Evolutionary conservation across 2,797 vertebrate species (phyloP).

Genomic region (Acridotheres tristis): DNA sequence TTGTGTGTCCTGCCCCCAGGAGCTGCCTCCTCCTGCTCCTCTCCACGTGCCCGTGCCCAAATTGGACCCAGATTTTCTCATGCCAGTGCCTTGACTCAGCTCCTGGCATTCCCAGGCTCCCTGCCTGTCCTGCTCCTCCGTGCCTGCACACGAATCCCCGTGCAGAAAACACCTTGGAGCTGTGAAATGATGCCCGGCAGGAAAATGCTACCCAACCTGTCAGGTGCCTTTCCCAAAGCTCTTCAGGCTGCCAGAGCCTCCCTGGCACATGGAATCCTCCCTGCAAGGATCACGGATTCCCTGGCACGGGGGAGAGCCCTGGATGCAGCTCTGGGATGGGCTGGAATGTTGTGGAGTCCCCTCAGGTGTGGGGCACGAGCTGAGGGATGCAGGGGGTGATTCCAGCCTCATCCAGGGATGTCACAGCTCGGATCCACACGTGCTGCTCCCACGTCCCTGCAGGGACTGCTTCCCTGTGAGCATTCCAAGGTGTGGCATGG

Average conservation of each 20-base stretch:
- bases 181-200: background rate
- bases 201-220: background rate
- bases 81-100: background rate
- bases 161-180: background rate
- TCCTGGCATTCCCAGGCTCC: background rate
- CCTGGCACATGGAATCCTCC: background rate
- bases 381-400: background rate
- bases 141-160: background rate
- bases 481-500: rapidly evolving
- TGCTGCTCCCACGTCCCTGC: background rate
- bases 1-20: too few relatives aligned
- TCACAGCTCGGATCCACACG: rapidly evolving
- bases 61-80: background rate
- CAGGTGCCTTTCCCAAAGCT: background rate
- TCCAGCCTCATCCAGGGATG: background rate
- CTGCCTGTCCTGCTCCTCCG: background rate
- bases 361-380: rapidly evolving
- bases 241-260: background rate
- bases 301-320: background rate
- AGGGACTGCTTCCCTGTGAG: background rate
- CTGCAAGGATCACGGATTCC: background rate
- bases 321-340: background rate
- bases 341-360: background rate
- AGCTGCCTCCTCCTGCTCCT: background rate
- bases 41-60: background rate